These are phyloP conservation scores for Stratiomys singularior DNA, from an alignment of 2,888 invertebrate species.

Conservation along the genomic window DNA sequence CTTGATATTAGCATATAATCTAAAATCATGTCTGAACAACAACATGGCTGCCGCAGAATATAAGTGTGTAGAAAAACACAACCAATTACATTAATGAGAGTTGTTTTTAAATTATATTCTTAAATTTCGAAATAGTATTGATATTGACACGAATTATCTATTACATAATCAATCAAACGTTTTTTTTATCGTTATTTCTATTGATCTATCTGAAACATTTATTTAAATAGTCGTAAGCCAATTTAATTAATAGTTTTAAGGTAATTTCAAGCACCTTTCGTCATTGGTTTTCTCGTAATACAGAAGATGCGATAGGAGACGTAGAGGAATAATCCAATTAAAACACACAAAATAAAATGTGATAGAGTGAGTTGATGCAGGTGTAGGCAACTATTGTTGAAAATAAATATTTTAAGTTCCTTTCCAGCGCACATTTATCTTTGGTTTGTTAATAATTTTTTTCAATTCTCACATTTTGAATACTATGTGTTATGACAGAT, in stretches of 20 bases:
- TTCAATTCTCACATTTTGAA: constrained; percentile 5
- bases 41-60: constrained; percentile 55
- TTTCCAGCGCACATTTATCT: constrained; percentile 49
- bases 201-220: not conserved
- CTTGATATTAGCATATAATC: not conserved
- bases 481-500: too few species aligned
- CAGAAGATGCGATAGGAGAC: too few species aligned
- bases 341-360: too few species aligned
- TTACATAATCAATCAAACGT: too few species aligned
- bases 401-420: constrained; percentile 30
- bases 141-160: too few species aligned
- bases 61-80: too few species aligned
- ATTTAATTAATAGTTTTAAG: constrained; percentile 1
- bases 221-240: not conserved
- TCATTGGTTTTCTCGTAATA: not conserved
- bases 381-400: too few species aligned
- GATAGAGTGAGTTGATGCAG: too few species aligned
- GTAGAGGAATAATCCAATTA: too few species aligned
- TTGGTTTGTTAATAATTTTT: constrained; percentile 29
- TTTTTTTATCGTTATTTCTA: too few species aligned
- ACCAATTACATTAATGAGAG: not conserved
- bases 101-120: not conserved
- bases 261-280: not conserved
- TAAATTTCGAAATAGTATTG: too few species aligned
- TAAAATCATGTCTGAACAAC: constrained; percentile 40